Conservation (phyloP, 2,113 vertebrate species). For the Megatriorchis doriae region DNA sequence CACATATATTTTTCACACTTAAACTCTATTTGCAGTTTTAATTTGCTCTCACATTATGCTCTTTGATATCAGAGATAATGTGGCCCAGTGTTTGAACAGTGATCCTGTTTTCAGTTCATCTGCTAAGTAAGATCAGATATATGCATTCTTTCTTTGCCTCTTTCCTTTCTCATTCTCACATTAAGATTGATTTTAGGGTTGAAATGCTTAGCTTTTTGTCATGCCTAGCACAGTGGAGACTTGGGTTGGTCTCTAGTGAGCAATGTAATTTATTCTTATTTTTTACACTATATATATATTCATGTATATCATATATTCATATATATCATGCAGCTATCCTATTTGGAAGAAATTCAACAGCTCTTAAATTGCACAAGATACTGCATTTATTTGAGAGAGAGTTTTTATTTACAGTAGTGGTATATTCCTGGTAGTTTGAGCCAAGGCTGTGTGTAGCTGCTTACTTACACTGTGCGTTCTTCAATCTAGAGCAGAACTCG, state of each 20-base stretch:
- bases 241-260: not conserved
- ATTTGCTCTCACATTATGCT: not conserved
- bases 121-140: not conserved
- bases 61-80: not conserved
- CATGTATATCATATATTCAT: not conserved
- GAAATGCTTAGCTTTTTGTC: not conserved
- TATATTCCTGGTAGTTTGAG: not conserved
- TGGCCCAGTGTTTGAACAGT: not conserved
- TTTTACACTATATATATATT: not conserved
- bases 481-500: not conserved
- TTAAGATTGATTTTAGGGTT: not conserved
- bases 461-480: not conserved
- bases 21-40: not conserved
- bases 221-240: not conserved
- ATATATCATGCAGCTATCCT: not conserved
- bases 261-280: not conserved
- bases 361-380: not conserved
- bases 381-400: not conserved
- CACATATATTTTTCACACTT: not conserved
- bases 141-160: not conserved
- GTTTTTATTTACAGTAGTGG: not conserved
- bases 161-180: not conserved
- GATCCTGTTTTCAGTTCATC: not conserved
- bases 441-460: not conserved
- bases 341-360: not conserved